phyloP scores from a whole-genome alignment of 2,113 vertebrate genomes.

The Steatornis caripensis region DNA sequence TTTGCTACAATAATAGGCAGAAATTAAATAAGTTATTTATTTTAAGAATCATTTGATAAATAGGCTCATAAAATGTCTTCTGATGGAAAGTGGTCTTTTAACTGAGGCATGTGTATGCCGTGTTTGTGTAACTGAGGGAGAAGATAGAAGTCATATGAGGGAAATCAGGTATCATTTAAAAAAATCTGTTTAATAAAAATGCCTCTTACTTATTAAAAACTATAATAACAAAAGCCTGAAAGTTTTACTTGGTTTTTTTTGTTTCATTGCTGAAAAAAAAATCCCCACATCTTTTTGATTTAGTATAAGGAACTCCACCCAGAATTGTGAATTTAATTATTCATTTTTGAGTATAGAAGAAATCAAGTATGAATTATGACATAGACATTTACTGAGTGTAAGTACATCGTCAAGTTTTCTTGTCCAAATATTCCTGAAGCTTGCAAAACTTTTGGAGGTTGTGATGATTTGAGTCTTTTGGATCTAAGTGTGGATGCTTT shows the following conservation, averaged over 20 bases:
- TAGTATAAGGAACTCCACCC: not conserved
- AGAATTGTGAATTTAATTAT: not conserved
- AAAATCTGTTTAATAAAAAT: not conserved
- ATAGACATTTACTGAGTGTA: not conserved
- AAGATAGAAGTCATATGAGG: not conserved
- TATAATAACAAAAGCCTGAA: not conserved
- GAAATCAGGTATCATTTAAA: not conserved
- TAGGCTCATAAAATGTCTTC: not conserved
- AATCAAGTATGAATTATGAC: not conserved
- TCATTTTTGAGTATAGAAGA: not conserved
- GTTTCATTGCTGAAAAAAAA: not conserved
- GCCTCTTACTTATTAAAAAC: not conserved
- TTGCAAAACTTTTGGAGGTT: not conserved
- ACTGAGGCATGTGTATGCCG: not conserved
- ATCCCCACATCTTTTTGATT: fast-evolving
- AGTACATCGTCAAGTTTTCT: not conserved
- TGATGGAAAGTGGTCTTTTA: not conserved
- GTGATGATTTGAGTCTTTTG: not conserved
- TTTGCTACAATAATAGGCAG: not conserved
- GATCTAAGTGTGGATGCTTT: not conserved
- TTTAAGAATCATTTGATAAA: not conserved
- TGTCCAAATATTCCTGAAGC: not conserved
- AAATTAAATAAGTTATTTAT: not conserved
- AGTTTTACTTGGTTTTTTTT: not conserved
- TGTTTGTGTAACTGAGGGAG: not conserved